Conservation (phyloP, 2,888 invertebrate species). For the Parnassius smintheus region DNA sequence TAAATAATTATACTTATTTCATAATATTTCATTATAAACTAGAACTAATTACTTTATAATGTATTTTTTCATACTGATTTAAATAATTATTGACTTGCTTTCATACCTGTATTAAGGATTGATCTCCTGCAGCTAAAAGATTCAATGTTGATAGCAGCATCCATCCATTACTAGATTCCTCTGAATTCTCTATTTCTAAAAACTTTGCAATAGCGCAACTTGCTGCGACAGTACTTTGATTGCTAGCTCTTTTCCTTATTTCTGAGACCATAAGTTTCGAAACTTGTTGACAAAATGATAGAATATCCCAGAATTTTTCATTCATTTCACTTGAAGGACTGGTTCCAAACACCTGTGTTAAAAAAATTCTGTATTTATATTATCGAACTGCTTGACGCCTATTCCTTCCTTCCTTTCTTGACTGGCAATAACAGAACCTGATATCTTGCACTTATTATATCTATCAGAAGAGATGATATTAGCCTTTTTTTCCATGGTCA, state of each 20-base stretch:
- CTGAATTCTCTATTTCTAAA: constrained; percentile 96
- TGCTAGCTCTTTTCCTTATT: constrained; percentile 95
- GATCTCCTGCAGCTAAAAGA: constrained; percentile 94
- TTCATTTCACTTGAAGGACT: constrained; percentile 97
- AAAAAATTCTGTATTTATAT: not conserved
- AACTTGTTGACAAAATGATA: constrained; percentile 96
- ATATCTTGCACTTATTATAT: too few relatives aligned
- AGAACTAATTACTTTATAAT: too few relatives aligned
- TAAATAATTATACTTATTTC: too few relatives aligned
- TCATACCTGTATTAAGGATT: constrained; percentile 91
- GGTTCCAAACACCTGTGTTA: constrained; percentile 91
- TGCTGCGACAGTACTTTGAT: constrained; percentile 97
- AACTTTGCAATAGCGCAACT: constrained; percentile 98
- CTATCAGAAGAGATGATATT: too few relatives aligned
- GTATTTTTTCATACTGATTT: too few relatives aligned
- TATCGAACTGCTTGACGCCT: too few relatives aligned
- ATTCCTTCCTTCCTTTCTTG: too few relatives aligned
- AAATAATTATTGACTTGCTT: not conserved
- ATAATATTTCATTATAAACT: too few relatives aligned
- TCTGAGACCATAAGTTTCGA: constrained; percentile 98
- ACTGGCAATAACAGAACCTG: too few relatives aligned
- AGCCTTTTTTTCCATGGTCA: too few relatives aligned
- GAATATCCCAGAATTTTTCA: constrained; percentile 97
- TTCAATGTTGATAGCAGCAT: constrained; percentile 95
- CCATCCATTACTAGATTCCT: constrained; percentile 98